phyloP scores from a whole-genome alignment of 2,888 invertebrate species.

The Lomographa bimaculata region DNA sequence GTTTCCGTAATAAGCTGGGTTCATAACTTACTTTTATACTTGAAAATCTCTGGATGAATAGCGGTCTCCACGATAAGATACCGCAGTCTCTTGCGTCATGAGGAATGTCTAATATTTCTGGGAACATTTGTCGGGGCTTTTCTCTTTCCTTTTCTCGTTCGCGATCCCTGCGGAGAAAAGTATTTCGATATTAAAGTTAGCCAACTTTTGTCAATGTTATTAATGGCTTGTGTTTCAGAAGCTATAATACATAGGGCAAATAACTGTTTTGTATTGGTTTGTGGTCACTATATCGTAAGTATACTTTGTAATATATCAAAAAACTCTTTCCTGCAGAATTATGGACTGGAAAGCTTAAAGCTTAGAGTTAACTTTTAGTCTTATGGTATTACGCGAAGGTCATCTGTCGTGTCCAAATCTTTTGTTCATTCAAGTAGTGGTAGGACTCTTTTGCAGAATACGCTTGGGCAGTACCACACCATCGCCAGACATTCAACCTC shows the following conservation, averaged over 20 bases:
- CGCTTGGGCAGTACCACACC: too few species aligned
- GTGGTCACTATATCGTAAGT: too few species aligned
- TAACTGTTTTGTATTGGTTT: too few species aligned
- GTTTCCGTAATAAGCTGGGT: conserved; percentile 1
- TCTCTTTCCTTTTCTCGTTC: conserved; percentile 83
- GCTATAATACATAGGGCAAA: not conserved
- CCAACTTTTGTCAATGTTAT: conserved; percentile 12
- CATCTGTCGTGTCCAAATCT: too few species aligned
- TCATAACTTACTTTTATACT: conserved; percentile 89
- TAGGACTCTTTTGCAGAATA: too few species aligned
- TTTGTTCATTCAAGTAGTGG: too few species aligned
- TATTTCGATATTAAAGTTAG: conserved; percentile 14
- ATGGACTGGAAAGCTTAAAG: too few species aligned
- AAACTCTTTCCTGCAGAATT: too few species aligned
- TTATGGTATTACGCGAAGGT: too few species aligned
- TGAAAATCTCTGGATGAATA: conserved; percentile 93
- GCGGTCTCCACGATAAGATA: conserved; percentile 92
- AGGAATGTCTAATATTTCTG: conserved; percentile 86
- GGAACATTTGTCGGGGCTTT: conserved; percentile 82
- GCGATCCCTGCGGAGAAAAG: conserved; percentile 63
- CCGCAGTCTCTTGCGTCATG: conserved; percentile 93
- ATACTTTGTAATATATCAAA: too few species aligned
- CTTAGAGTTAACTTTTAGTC: too few species aligned
- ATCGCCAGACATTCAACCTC: too few species aligned
- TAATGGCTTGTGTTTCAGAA: conserved; percentile 5